Percentiles rank a stretch among this genome's conserved stretches.
phyloP scores from a whole-genome alignment of 2,797 vertebrate species.

The Sylvilagus floridanus region DNA sequence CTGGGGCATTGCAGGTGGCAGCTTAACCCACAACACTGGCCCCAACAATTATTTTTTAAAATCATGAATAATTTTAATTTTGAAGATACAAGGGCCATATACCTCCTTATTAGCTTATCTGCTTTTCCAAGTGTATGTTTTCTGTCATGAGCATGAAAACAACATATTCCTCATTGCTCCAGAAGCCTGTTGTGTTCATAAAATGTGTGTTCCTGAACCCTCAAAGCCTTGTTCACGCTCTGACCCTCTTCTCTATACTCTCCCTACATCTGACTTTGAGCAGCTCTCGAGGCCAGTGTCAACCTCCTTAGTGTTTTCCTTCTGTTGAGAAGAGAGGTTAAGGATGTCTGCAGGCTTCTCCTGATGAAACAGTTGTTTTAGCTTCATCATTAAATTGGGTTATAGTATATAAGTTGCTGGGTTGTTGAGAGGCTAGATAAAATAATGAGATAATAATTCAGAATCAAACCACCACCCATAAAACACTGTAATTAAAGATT shows the following conservation, averaged over 20 bases:
- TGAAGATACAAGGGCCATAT: neutral
- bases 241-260: neutral
- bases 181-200: neutral
- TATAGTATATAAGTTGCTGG: neutral
- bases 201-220: neutral
- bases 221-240: neutral
- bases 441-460: slow-evolving; percentile 48
- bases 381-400: neutral
- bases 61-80: slow-evolving; percentile 26
- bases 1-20: no score
- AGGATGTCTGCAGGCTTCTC: neutral
- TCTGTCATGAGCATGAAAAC: neutral
- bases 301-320: neutral
- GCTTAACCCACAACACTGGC: no score
- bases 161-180: slow-evolving; percentile 10
- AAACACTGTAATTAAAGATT: slow-evolving; percentile 40
- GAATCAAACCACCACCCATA: neutral
- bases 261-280: neutral
- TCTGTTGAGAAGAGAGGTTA: neutral
- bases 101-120: neutral
- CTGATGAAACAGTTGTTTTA: neutral
- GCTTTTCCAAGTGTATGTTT: neutral
- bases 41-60: neutral
- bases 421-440: slow-evolving; percentile 27
- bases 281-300: neutral